phyloP scores from a whole-genome alignment of 2,797 vertebrate genomes.

The Nannoperca obscura region DNA sequence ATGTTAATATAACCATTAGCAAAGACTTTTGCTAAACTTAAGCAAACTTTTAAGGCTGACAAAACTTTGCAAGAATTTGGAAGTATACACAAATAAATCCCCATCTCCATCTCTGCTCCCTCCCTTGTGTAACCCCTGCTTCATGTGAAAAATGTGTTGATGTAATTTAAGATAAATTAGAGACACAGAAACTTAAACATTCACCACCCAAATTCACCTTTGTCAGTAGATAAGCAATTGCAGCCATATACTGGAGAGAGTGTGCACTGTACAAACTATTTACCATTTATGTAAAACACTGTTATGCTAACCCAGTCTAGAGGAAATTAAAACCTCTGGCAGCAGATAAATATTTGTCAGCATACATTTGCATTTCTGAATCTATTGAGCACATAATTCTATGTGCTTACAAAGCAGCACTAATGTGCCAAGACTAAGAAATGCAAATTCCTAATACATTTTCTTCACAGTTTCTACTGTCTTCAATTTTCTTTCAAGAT shows the following conservation, averaged over 20 bases:
- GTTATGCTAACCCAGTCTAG: not conserved
- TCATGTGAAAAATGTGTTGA: slow-evolving; percentile 20
- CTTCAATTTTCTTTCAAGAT: not conserved
- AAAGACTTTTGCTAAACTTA: not conserved
- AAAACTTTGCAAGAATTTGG: not conserved
- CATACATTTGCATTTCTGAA: slow-evolving; percentile 25
- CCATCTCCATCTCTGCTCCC: slow-evolving; percentile 5
- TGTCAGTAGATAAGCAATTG: slow-evolving; percentile 21
- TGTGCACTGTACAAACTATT: not conserved
- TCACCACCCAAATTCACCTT: slow-evolving; percentile 1
- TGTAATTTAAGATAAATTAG: slow-evolving; percentile 34
- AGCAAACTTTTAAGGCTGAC: not conserved
- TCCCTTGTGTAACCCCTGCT: not conserved
- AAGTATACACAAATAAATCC: slow-evolving; percentile 35
- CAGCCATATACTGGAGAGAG: not conserved
- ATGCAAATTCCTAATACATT: not conserved
- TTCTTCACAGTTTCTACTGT: slow-evolving; percentile 1
- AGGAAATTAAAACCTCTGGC: slow-evolving; percentile 2
- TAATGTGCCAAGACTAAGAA: not conserved
- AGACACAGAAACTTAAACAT: slow-evolving; percentile 35
- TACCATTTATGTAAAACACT: not conserved
- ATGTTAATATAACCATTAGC: not conserved
- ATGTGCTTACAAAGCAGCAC: slow-evolving; percentile 11
- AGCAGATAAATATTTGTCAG: slow-evolving; percentile 1
- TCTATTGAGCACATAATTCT: not conserved